Evolutionary conservation across 2,797 vertebrate genomes (phyloP).

Genomic region (Macroramphosus scolopax): DNA sequence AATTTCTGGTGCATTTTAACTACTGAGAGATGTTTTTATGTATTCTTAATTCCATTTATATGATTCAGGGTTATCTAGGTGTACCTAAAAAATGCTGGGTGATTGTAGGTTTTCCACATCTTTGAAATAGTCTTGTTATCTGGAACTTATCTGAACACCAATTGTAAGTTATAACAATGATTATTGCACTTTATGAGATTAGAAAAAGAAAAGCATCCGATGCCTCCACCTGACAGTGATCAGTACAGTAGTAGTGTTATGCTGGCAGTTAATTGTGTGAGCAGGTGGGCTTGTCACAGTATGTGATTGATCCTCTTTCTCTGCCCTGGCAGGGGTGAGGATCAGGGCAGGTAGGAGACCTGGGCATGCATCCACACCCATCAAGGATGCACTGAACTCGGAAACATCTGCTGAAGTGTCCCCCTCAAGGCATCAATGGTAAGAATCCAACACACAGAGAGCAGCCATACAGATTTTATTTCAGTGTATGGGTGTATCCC

Average conservation of each 20-base stretch:
- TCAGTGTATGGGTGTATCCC: neutral
- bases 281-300: slow-evolving; percentile 69
- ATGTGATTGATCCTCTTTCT: slow-evolving; percentile 74
- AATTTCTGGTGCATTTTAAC: too few species aligned
- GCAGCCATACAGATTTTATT: slow-evolving; percentile 4
- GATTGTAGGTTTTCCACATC: too few species aligned
- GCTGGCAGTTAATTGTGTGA: slow-evolving; percentile 66
- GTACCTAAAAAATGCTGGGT: too few species aligned
- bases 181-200: neutral
- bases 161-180: too few species aligned
- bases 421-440: slow-evolving; percentile 70
- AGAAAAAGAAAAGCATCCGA: too few species aligned
- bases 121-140: too few species aligned
- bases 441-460: slow-evolving; percentile 54
- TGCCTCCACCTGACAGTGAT: slow-evolving; percentile 12
- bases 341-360: slow-evolving; percentile 71
- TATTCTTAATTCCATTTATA: too few species aligned
- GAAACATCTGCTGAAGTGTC: slow-evolving; percentile 72
- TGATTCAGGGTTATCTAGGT: too few species aligned
- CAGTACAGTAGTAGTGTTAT: slow-evolving; percentile 29
- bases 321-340: slow-evolving; percentile 68
- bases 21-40: too few species aligned
- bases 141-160: too few species aligned
- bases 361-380: slow-evolving; percentile 66
- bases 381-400: slow-evolving; percentile 68